Evolutionary conservation across 2,113 vertebrate genomes (phyloP), one percentile per base, ranked within the genome.

Genomic region (Ptyas mucosa): DNA sequence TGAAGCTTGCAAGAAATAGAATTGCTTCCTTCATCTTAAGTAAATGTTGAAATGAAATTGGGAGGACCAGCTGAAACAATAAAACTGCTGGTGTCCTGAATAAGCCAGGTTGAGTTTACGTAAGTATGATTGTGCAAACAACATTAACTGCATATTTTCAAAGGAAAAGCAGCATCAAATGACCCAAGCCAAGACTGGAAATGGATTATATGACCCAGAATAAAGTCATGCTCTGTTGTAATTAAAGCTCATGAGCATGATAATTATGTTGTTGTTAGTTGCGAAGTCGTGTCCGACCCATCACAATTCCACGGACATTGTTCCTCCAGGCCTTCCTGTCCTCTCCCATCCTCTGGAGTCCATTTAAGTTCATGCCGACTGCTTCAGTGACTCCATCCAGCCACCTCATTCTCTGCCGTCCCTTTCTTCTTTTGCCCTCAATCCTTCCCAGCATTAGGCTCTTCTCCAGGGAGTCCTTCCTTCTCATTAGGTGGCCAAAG

Each of bases 221-320:
- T 43, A 94, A 93, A 93, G 61, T 12, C 15, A 90, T 46, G 29
- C 0, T 93, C 29, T 81, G 29, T 54, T 57, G 64, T 89, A 93
- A 90, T 87, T 39, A 87, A 87, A 87, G 51, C 49, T 87, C 34
- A 89, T 61, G 21, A 85, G 64, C 43, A 24, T 90, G 75, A 23
- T 54, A 93, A 91, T 49, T 49, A 49, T 8, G 46, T 49, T 49
- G 46, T 49, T 49, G 46, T 49, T 49, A 49, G 46, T 49, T 49
- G 46, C 46, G 6, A 49, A 49, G 46, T 49, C 6, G 6, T 49
- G 46, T 49, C 46, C 46, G 46, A 49, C 46, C 46, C 6, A 49
- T 49, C 46, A 1, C 6, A 5, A 49, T 0, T 5, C 46, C 46
- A 5, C 1, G 46, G 46, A 49, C 46, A 49, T 7, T 5, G 46